These are phyloP conservation scores for Antrozous pallidus DNA, from an alignment of 2,797 vertebrate species.

Conservation along the genomic window DNA sequence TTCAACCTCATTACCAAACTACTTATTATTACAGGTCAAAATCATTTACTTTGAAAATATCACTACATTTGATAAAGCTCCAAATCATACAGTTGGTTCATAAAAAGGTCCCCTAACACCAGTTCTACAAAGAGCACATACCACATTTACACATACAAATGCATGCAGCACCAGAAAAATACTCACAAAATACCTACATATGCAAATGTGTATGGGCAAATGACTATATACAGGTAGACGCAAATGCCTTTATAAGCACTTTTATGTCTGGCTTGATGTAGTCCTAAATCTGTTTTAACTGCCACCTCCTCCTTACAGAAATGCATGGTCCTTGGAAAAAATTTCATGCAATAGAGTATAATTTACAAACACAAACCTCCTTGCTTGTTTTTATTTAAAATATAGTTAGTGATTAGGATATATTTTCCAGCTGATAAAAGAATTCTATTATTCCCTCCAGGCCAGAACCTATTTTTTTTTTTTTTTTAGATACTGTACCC, in stretches of 20 bases:
- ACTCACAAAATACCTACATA: background rate
- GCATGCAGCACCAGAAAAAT: constrained; percentile 1
- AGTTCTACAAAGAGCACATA: background rate
- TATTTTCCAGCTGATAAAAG: constrained; percentile 57
- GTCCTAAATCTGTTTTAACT: constrained; percentile 32
- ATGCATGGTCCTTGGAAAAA: constrained; percentile 31
- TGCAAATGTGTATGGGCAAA: background rate
- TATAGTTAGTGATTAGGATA: constrained; percentile 42
- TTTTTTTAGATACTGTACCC: background rate
- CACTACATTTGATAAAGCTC: background rate
- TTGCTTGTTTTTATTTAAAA: background rate
- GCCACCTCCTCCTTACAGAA: constrained; percentile 47
- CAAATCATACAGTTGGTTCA: background rate
- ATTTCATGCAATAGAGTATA: constrained; percentile 14
- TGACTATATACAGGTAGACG: background rate
- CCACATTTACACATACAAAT: background rate
- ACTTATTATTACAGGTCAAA: background rate
- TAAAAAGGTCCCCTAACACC: background rate
- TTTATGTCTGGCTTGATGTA: background rate
- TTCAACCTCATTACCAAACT: background rate
- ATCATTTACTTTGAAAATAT: background rate
- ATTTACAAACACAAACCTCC: constrained; percentile 45
- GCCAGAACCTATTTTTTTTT: background rate
- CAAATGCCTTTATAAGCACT: background rate
- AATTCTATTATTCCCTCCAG: constrained; percentile 44